These are phyloP conservation scores for Opisthograptis luteolata DNA, from an alignment of 2,888 invertebrate genomes.

Conservation along the genomic window DNA sequence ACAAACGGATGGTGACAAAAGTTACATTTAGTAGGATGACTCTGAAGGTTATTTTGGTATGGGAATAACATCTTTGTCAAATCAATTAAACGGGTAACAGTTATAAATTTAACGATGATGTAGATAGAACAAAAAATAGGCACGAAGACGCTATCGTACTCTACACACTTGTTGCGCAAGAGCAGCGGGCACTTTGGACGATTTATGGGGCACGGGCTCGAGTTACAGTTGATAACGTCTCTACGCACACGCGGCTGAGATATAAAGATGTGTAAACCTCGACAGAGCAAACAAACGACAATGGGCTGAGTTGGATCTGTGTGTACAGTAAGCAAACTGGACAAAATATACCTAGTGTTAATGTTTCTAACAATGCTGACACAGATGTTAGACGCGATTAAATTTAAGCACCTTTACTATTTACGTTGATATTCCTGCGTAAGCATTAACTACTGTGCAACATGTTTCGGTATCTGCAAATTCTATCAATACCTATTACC, in stretches of 20 bases:
- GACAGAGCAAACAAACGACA: conserved; percentile 55
- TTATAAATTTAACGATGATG: conserved; percentile 14
- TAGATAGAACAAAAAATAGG: conserved; percentile 44
- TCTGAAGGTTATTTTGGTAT: conserved; percentile 16
- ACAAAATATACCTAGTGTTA: conserved; percentile 14
- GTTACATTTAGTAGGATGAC: conserved; percentile 15
- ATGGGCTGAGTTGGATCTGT: conserved; percentile 36
- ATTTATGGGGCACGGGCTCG: conserved; percentile 73
- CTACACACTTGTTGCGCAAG: conserved; percentile 75
- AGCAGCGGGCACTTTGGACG: conserved; percentile 62
- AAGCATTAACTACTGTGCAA: conserved; percentile 16
- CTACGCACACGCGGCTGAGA: conserved; percentile 56
- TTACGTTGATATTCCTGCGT: conserved; percentile 20
- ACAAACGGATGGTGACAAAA: conserved; percentile 30
- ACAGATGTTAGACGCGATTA: conserved; percentile 17
- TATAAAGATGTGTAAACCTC: conserved; percentile 59
- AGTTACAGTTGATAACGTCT: conserved; percentile 77
- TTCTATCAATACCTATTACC: conserved; percentile 20
- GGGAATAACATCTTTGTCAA: conserved; percentile 9
- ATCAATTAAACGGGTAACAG: conserved; percentile 9
- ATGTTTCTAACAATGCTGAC: conserved; percentile 24
- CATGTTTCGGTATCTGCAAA: conserved; percentile 20
- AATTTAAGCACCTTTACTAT: conserved; percentile 22
- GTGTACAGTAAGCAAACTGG: conserved; percentile 35
- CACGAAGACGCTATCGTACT: conserved; percentile 55